Evolutionary conservation across 2,113 vertebrate genomes (phyloP).

Genomic region (Acrocephalus arundinaceus): DNA sequence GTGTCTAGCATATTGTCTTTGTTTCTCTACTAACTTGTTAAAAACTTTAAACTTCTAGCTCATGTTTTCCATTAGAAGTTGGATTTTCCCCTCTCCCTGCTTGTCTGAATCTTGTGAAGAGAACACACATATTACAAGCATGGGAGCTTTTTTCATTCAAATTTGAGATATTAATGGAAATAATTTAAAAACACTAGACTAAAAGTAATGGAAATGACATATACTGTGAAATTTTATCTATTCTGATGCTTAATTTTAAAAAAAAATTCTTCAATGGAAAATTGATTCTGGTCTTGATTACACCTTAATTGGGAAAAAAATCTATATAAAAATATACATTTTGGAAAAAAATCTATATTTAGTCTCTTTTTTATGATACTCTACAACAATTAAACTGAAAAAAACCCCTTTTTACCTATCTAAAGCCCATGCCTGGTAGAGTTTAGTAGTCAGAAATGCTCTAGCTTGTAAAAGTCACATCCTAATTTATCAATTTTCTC

Average conservation of each 20-base stretch:
- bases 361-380: fast-evolving
- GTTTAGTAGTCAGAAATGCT: not conserved
- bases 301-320: not conserved
- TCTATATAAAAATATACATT: not conserved
- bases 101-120: not conserved
- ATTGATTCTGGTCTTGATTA: not conserved
- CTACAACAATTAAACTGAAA: not conserved
- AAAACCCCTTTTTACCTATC: not conserved
- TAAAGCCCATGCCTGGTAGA: not conserved
- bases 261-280: not conserved
- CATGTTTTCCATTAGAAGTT: not conserved
- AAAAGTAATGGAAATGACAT: not conserved
- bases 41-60: not conserved
- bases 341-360: not conserved
- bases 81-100: not conserved
- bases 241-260: not conserved
- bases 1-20: not conserved
- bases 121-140: not conserved
- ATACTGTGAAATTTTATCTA: not conserved
- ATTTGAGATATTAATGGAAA: not conserved
- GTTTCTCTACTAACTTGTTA: not conserved
- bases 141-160: fast-evolving
- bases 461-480: not conserved
- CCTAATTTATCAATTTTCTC: not conserved
- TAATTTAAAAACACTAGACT: not conserved